A percentile compares a stretch with the other conserved stretches of the same genome.
Evolutionary conservation across 53 echinoderm and acorn worm species (phyloP).

Genomic region (Pentamera pediparva): DNA sequence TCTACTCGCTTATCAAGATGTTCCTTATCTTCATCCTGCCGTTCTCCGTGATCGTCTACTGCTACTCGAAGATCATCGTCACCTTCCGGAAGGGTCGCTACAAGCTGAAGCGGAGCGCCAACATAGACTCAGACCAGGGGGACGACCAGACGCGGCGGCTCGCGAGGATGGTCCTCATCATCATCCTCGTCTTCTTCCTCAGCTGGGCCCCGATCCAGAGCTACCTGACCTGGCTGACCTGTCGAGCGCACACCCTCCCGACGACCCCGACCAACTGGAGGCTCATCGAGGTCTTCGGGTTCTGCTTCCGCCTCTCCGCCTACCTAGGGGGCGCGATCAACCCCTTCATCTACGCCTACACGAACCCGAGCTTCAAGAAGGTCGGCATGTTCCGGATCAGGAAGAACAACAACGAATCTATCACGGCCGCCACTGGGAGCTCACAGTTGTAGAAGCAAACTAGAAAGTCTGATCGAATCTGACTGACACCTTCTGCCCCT

Average conservation of each 20-base stretch:
- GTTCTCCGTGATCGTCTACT: slow-evolving; percentile 13
- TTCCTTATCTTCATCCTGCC: slow-evolving; percentile 15
- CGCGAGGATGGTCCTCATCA: slow-evolving; percentile 22
- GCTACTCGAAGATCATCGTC: slow-evolving; percentile 10
- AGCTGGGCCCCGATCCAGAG: slow-evolving; percentile 27
- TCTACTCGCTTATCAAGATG: background rate
- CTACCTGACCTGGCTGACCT: background rate
- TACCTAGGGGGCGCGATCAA: slow-evolving; percentile 15
- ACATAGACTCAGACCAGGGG: background rate
- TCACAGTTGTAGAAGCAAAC: background rate
- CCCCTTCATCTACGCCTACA: slow-evolving; percentile 28
- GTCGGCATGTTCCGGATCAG: slow-evolving; percentile 16
- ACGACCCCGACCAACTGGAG: slow-evolving; percentile 2
- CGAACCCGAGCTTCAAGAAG: slow-evolving; percentile 28
- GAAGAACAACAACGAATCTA: background rate
- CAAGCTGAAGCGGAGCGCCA: slow-evolving; percentile 10
- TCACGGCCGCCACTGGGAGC: background rate
- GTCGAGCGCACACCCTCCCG: slow-evolving; percentile 2
- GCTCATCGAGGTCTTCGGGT: background rate
- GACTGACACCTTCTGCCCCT: no score
- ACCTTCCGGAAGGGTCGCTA: slow-evolving; percentile 3
- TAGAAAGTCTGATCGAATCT: no score
- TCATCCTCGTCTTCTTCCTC: slow-evolving; percentile 13
- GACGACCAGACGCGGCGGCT: slow-evolving; percentile 19
- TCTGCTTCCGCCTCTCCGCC: slow-evolving; percentile 1